Conservation (phyloP, 2,888 invertebrate species). For the Phytoseiulus persimilis region DNA sequence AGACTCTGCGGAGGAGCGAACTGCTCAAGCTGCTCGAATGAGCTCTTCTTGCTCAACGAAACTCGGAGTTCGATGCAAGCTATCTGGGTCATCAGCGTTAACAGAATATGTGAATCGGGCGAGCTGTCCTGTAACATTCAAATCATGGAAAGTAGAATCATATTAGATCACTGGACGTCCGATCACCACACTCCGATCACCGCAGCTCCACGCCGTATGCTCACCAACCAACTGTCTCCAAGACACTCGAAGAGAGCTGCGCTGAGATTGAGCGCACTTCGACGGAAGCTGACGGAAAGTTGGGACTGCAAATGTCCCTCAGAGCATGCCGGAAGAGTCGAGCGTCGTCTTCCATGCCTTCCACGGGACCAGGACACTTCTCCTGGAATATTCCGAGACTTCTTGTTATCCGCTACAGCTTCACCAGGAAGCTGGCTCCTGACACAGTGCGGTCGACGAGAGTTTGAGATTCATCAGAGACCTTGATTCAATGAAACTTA, state of each 20-base stretch:
- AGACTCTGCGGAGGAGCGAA: background rate
- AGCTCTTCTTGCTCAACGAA: background rate
- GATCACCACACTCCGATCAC: too few species aligned
- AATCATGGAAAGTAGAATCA: background rate
- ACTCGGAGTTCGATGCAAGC: conserved; percentile 17
- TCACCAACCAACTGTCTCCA: conserved; percentile 19
- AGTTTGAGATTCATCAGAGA: too few species aligned
- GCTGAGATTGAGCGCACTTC: background rate
- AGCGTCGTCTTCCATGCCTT: background rate
- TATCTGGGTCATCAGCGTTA: conserved; percentile 14
- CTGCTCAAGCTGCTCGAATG: background rate
- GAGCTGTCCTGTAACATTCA: background rate
- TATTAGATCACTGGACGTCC: too few species aligned
- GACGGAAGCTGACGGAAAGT: background rate
- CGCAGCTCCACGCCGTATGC: background rate
- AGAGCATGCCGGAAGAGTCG: background rate
- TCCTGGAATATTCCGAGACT: background rate
- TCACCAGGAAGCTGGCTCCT: background rate
- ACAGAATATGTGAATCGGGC: conserved; percentile 7
- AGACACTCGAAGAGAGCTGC: conserved; percentile 17
- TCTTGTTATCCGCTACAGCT: background rate
- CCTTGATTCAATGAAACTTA: background rate
- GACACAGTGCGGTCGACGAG: too few species aligned
- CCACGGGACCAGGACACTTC: background rate
- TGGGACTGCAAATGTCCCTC: conserved; percentile 16